phyloP scores from a whole-genome alignment of 2,797 vertebrate species.

The Helostoma temminkii region DNA sequence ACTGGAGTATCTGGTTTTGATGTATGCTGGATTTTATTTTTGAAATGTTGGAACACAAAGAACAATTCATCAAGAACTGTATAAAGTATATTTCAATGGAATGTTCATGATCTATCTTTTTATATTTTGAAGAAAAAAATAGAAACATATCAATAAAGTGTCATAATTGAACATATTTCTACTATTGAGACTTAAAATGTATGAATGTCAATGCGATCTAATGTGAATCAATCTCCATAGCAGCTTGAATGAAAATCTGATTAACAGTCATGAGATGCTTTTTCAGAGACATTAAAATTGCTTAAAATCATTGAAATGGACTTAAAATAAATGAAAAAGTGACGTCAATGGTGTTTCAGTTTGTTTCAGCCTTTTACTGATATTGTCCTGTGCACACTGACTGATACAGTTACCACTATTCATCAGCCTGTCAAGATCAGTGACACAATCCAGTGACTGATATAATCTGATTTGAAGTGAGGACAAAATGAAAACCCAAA shows the following conservation, averaged over 20 bases:
- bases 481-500: constrained; percentile 50
- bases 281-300: constrained; percentile 80
- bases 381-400: constrained; percentile 23
- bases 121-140: constrained; percentile 85
- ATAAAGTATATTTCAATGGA: constrained; percentile 87
- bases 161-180: constrained; percentile 84
- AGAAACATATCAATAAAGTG: constrained; percentile 86
- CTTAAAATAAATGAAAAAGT: constrained; percentile 81
- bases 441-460: constrained; percentile 47
- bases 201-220: constrained; percentile 83
- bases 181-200: constrained; percentile 85
- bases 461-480: constrained; percentile 59
- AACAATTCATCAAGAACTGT: constrained; percentile 82
- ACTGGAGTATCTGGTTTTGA: constrained; percentile 76
- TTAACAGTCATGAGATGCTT: constrained; percentile 80
- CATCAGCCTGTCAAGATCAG: constrained; percentile 48
- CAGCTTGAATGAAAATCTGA: constrained; percentile 82
- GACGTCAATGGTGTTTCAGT: constrained; percentile 63
- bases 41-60: constrained; percentile 83
- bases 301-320: constrained; percentile 81
- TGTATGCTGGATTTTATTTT: constrained; percentile 83
- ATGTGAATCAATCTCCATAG: constrained; percentile 83
- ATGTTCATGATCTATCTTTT: constrained; percentile 87
- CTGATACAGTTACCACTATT: constrained; percentile 30
- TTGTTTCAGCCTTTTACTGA: constrained; percentile 51